These are phyloP conservation scores for Squalus acanthias DNA, from an alignment of 2,797 vertebrate genomes.

Conservation along the genomic window DNA sequence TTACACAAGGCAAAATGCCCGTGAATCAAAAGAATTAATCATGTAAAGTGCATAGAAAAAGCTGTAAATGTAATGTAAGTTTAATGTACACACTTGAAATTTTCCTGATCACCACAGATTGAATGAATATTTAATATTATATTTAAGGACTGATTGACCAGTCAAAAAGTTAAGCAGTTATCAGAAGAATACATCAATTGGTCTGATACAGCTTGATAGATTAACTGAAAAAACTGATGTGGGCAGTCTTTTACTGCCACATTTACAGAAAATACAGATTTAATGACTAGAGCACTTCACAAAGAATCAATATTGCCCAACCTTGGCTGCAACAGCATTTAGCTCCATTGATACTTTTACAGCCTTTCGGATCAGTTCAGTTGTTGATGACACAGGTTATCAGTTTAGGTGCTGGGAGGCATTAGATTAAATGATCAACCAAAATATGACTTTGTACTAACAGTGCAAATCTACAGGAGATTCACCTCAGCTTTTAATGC, in stretches of 20 bases:
- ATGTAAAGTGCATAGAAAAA: neutral
- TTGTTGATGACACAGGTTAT: neutral
- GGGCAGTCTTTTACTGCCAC: neutral
- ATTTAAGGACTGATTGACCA: neutral
- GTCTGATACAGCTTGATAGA: neutral
- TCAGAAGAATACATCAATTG: neutral
- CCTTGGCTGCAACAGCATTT: neutral
- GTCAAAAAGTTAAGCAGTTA: neutral
- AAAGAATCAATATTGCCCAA: neutral
- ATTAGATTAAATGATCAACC: neutral
- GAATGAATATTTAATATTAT: neutral
- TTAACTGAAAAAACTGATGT: neutral
- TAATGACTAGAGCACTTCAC: neutral
- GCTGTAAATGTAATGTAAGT: neutral
- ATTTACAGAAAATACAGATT: neutral
- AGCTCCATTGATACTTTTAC: neutral
- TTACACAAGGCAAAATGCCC: neutral
- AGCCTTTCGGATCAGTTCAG: neutral
- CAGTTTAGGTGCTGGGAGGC: neutral
- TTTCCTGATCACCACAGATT: neutral
- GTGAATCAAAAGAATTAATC: neutral
- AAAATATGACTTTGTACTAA: neutral
- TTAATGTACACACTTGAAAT: neutral
- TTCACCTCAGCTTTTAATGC: neutral
- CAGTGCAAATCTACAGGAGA: neutral